Evolutionary conservation across 2,888 invertebrate species (phyloP), one percentile per base, ranked within the genome.

Genomic region (Troilus luridus): DNA sequence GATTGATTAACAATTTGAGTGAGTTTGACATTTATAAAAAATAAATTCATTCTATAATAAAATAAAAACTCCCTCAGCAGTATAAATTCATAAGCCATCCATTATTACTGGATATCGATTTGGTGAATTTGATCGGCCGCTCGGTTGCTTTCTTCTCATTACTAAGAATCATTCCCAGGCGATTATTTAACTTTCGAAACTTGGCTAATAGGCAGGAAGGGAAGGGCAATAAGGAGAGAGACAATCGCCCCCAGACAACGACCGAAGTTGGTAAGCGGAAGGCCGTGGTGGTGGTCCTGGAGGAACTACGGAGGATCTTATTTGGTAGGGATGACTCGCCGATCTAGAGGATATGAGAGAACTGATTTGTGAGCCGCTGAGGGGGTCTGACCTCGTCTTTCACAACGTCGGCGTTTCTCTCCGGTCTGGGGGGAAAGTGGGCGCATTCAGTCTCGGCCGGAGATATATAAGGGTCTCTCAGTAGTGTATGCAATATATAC

Each of bases 111-210:
- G 19, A 77, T 41, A 77, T 77, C 17, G 27, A 24, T 77, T 77
- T 41, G 72, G 72, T 41, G 41, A 41, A 77, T 77, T 77, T 77
- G 27, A 41, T 41, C 9, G 21, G 41, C 8, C 12, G 72, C 27
- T 19, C 72, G 17, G 27, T 77, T 77, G 72, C 72, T 77, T 77
- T 77, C 72, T 41, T 41, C 72, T 77, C 72, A 77, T 77, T 77
- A 77, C 72, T 41, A 41, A 27, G 72, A 77, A 27, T 77, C 72
- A 77, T 77, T 77, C 72, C 41, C 72, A 77, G 72, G 27, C 72
- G 72, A 77, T 77, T 77, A 77, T 77, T 77, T 77, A 77, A 77
- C 72, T 77, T 77, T 77, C 72, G 72, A 77, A 77, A 77, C 5
- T 41, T 17, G 72, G 14, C 72, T 77, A 77, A 77, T 77, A 77